Percentiles rank a stretch among this genome's conserved stretches.
Conservation (phyloP, 2,113 vertebrate species). For the human region DNA sequence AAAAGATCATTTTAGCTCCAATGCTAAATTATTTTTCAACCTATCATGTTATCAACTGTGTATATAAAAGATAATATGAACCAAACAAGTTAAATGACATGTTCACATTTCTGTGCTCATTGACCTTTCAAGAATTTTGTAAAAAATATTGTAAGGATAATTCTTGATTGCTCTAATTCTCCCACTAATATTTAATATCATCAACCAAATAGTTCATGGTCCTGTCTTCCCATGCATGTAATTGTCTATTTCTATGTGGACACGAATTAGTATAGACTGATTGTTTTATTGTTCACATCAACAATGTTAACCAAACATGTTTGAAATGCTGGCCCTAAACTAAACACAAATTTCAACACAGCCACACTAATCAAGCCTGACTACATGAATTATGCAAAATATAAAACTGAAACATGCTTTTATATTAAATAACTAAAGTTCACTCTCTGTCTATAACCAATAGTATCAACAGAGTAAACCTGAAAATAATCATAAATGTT, state of each 20-base stretch:
- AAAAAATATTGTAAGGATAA: background rate
- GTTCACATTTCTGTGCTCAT: background rate
- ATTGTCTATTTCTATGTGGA: background rate
- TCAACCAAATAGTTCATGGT: background rate
- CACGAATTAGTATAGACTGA: background rate
- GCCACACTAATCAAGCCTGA: background rate
- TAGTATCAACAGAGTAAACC: background rate
- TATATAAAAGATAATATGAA: background rate
- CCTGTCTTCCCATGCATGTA: background rate
- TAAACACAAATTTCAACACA: background rate
- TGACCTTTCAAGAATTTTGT: background rate
- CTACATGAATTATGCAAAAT: slow-evolving; percentile 4
- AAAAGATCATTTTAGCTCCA: background rate
- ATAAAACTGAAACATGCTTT: slow-evolving; percentile 13
- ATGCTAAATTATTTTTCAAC: background rate
- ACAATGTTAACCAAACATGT: background rate
- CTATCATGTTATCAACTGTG: background rate
- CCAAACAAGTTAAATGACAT: background rate
- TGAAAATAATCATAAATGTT: slow-evolving; percentile 28
- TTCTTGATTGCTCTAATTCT: background rate
- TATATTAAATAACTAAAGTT: background rate
- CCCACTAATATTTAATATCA: background rate
- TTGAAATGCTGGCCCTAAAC: background rate
- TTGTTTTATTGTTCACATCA: background rate
- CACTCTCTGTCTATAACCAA: background rate